A percentile compares a stretch with the other conserved stretches of the same genome.
These are phyloP conservation scores for Popillia japonica DNA, from an alignment of 1,140 invertebrate species.

Conservation along the genomic window DNA sequence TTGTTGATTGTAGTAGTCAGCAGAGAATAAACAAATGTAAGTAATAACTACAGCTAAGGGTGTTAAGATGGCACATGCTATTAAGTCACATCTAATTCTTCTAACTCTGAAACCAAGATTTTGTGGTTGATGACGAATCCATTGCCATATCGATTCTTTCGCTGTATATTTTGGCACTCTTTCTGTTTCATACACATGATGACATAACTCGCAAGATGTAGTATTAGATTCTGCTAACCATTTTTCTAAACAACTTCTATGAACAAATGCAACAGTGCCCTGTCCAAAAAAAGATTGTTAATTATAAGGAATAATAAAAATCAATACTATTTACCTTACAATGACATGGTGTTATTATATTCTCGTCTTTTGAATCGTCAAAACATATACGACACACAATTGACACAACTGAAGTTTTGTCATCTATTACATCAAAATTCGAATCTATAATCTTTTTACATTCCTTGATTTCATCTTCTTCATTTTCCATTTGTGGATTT, in stretches of 20 bases:
- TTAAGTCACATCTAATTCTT: conserved; percentile 58
- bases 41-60: conserved; percentile 63
- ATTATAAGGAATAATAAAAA: neutral
- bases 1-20: conserved; percentile 62
- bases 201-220: conserved; percentile 70
- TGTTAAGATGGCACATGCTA: conserved; percentile 62
- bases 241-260: conserved; percentile 72
- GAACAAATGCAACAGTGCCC: conserved; percentile 74
- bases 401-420: conserved; percentile 53
- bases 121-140: conserved; percentile 51
- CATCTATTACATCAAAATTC: conserved; percentile 36
- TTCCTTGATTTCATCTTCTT: conserved; percentile 13
- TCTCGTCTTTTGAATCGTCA: conserved; percentile 57
- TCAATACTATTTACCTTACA: conserved; percentile 55
- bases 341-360: conserved; percentile 57
- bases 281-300: conserved; percentile 43
- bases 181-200: conserved; percentile 64
- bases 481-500: conserved; percentile 35
- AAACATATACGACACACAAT: conserved; percentile 59
- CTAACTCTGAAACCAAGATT: conserved; percentile 48
- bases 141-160: conserved; percentile 55
- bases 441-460: conserved; percentile 25
- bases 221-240: conserved; percentile 73
- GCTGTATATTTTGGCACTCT: conserved; percentile 55
- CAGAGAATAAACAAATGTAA: conserved; percentile 63